A percentile compares a stretch with the other conserved stretches of the same genome.
These are phyloP conservation scores for Volucella inanis DNA, from an alignment of 2,888 invertebrate genomes.

Conservation along the genomic window DNA sequence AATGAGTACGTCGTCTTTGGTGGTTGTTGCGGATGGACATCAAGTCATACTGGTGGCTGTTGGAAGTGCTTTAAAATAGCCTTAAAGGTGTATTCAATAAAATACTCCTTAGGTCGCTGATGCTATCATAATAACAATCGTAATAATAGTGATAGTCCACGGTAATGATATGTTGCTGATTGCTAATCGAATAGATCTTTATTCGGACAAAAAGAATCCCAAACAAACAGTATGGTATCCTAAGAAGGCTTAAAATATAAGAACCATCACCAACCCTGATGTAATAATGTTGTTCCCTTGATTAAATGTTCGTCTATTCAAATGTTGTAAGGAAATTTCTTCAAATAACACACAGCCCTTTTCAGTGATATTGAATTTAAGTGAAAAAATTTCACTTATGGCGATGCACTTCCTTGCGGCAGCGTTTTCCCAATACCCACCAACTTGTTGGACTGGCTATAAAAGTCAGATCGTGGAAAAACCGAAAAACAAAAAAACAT, in stretches of 20 bases:
- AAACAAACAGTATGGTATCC: no score
- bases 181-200: slow-evolving; percentile 14
- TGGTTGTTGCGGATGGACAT: slow-evolving; percentile 3
- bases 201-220: no score
- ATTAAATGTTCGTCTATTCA: no score
- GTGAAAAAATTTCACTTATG: slow-evolving; percentile 31
- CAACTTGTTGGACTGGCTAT: slow-evolving; percentile 44
- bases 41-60: slow-evolving; percentile 2
- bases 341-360: no score
- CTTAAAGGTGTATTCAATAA: slow-evolving; percentile 24
- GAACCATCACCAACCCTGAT: no score
- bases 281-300: no score
- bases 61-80: slow-evolving; percentile 7
- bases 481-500: slow-evolving; percentile 21
- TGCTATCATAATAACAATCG: slow-evolving; percentile 15
- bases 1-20: slow-evolving; percentile 25
- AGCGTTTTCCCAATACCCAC: slow-evolving; percentile 31
- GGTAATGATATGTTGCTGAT: slow-evolving; percentile 46
- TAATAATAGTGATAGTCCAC: slow-evolving; percentile 19
- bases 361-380: no score
- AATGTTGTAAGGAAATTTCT: no score
- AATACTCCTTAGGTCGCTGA: slow-evolving; percentile 11
- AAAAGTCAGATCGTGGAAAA: slow-evolving; percentile 25
- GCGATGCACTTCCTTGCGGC: slow-evolving; percentile 1
- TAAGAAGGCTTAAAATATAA: no score